Base-by-base conservation (phyloP, 1,140 invertebrate species). In the Triops cancriformis region DNA sequence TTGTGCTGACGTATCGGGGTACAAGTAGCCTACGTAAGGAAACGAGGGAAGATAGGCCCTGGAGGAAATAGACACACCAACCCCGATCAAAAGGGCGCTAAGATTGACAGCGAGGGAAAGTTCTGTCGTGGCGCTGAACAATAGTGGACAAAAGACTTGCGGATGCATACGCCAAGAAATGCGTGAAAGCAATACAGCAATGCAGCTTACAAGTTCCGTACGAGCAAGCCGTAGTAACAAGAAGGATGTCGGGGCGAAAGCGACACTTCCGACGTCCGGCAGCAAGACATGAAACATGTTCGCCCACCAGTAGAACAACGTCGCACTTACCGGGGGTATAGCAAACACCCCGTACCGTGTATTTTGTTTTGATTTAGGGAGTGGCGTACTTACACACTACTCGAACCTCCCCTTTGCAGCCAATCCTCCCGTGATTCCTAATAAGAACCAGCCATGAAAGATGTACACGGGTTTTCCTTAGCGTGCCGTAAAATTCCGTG, bases 381-480 rank as follows among this genome's bases (percentile, higher is more conserved):
- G 51, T n/a, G 51, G 23, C 18, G 14, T 64, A 64, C 10, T 64
- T n/a, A n/a, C n/a, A n/a, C n/a, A 45, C 10, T 64, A 64, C 51
- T 6, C 9, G 9, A n/a, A 12, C 10, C 23, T 14, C 51, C 51
- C 9, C 6, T 18, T 6, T 14, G 10, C 23, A 23, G 2, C 31
- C 31, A 37, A n/a, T n/a, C 31, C 31, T 37, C 31, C 31, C 2
- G 7, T 37, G 31, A 2, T 37, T 64, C 23, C 51, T 64, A 23
- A 64, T 64, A 23, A 14, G 18, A 23, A 6, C 14, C 14, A 64
- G 23, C 51, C 14, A 64, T 64, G 51, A 64, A 64, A 64, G 51
- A 64, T 64, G 51, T 64, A 64, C 51, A 64, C 23, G 14, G 51
- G 51, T 64, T 64, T 64, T 64, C 51, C n/a, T 64, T 64, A 64